phyloP scores from a whole-genome alignment of 2,113 vertebrate species.

The Gambusia affinis region DNA sequence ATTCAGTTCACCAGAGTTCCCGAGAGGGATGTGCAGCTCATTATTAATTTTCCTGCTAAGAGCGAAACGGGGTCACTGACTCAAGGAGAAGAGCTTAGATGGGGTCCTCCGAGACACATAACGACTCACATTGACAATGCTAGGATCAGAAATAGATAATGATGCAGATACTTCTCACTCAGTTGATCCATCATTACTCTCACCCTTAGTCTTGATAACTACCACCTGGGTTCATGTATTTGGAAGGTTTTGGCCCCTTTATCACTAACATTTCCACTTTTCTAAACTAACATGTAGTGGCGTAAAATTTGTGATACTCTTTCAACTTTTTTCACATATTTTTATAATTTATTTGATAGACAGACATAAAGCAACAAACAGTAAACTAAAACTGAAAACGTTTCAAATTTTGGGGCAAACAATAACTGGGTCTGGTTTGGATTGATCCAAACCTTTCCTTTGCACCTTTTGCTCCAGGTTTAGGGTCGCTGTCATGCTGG shows the following conservation, averaged over 20 bases:
- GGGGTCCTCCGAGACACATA: slow-evolving; percentile 58
- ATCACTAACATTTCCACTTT: neutral
- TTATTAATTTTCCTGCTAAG: slow-evolving; percentile 70
- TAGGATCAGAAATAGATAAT: slow-evolving; percentile 59
- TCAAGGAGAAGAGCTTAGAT: slow-evolving; percentile 65
- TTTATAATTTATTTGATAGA: neutral
- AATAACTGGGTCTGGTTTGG: no score
- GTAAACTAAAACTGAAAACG: neutral
- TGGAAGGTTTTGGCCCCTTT: slow-evolving; percentile 22
- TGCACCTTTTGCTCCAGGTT: no score
- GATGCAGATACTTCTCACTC: slow-evolving; percentile 49
- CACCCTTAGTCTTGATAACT: slow-evolving; percentile 32
- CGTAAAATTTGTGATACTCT: neutral
- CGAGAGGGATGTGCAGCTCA: slow-evolving; percentile 54
- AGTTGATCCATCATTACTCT: slow-evolving; percentile 22
- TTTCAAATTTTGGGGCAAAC: no score
- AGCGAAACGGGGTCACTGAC: slow-evolving; percentile 76
- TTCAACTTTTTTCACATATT: neutral
- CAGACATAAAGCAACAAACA: neutral
- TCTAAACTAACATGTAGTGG: neutral
- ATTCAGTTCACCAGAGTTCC: slow-evolving; percentile 40
- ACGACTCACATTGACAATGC: slow-evolving; percentile 67
- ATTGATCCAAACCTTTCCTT: no score
- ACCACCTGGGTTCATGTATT: slow-evolving; percentile 28
- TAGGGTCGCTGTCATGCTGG: no score